Conservation (phyloP, 2,888 invertebrate genomes). For the Blera fallax region DNA sequence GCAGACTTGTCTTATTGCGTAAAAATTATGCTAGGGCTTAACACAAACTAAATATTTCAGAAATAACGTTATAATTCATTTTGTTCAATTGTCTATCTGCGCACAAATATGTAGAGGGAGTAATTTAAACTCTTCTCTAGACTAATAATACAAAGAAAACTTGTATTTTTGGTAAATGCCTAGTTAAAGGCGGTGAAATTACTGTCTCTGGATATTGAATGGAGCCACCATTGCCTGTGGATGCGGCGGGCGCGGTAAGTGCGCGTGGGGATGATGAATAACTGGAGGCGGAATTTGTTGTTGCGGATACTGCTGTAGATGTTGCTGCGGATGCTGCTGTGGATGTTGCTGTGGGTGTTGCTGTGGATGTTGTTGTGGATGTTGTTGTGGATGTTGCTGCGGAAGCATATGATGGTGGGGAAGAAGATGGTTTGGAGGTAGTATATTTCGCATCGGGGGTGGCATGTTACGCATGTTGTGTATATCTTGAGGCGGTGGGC, state of each 20-base stretch:
- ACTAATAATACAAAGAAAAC: slow-evolving; percentile 36
- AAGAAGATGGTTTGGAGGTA: slow-evolving; percentile 39
- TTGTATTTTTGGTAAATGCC: slow-evolving; percentile 33
- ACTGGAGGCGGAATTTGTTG: slow-evolving; percentile 8
- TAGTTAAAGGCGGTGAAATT: not conserved
- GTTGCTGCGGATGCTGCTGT: too few species aligned
- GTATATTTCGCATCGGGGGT: slow-evolving; percentile 54
- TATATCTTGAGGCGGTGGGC: slow-evolving; percentile 45
- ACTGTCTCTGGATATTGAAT: slow-evolving; percentile 74
- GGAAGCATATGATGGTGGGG: slow-evolving; percentile 42
- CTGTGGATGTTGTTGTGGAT: slow-evolving; percentile 13
- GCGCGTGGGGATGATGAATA: slow-evolving; percentile 42
- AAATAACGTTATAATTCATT: slow-evolving; percentile 22
- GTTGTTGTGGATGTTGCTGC: slow-evolving; percentile 27
- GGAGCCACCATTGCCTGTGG: slow-evolving; percentile 75
- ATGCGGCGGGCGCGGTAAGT: slow-evolving; percentile 51
- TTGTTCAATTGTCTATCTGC: slow-evolving; percentile 28
- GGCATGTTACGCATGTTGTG: slow-evolving; percentile 57
- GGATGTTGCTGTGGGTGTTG: slow-evolving; percentile 18
- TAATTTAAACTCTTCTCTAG: not conserved
- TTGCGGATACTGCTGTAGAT: too few species aligned
- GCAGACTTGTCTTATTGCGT: slow-evolving; percentile 29
- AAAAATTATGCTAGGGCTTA: slow-evolving; percentile 43
- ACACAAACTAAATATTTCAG: slow-evolving; percentile 10
- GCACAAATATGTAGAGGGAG: slow-evolving; percentile 17